Evolutionary conservation across 2,888 invertebrate species (phyloP).

Genomic region (Cryptus viduatorius): DNA sequence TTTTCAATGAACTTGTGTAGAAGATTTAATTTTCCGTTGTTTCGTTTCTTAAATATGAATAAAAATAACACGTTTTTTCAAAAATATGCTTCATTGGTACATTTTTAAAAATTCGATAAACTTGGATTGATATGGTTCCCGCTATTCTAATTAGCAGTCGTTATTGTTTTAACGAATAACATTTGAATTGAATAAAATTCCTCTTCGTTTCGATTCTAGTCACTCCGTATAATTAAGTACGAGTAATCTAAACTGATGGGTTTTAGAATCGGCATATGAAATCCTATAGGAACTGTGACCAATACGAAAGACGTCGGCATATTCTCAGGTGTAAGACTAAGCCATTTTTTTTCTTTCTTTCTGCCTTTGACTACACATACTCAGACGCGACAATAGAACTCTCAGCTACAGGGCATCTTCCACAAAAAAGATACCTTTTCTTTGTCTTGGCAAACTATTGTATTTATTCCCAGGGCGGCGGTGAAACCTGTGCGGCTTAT

Average conservation of each 20-base stretch:
- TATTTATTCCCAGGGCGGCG: not conserved
- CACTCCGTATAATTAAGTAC: not conserved
- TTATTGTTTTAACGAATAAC: no score
- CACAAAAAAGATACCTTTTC: not conserved
- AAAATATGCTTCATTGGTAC: no score
- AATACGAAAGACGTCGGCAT: not conserved
- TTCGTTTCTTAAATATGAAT: no score
- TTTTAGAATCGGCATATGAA: not conserved
- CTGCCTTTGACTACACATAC: not conserved
- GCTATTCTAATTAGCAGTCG: no score
- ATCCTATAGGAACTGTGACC: not conserved
- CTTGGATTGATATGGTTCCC: no score
- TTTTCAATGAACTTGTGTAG: not conserved
- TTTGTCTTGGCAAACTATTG: conserved; percentile 12
- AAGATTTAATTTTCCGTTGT: no score
- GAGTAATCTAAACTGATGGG: not conserved
- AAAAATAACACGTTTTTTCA: no score
- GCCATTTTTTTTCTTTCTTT: not conserved
- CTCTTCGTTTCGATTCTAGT: not conserved
- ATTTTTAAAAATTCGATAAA: no score
- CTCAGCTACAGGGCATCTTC: not conserved
- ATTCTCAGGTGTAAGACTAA: not conserved
- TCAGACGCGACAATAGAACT: not conserved
- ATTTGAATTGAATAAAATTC: no score
- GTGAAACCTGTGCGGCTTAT: not conserved